Percentiles rank a stretch among this genome's conserved stretches.
Conservation (phyloP, 2,888 invertebrate species). For the Cyrtodaria siliqua region DNA sequence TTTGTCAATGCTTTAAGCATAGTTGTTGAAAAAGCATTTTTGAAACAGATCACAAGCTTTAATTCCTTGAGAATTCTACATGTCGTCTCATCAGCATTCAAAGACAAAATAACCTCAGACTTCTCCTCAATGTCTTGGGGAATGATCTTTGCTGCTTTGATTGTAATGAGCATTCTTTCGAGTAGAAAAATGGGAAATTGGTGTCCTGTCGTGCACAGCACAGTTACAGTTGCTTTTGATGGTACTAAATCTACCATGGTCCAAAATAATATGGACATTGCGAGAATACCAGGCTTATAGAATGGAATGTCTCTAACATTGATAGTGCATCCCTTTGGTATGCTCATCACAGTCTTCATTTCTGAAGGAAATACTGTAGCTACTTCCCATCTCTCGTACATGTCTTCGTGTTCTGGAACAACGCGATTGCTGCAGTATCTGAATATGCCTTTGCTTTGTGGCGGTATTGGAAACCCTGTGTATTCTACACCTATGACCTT, state of each 20-base stretch:
- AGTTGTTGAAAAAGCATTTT: neutral
- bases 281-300: constrained; percentile 14
- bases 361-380: constrained; percentile 3
- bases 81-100: neutral
- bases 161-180: neutral
- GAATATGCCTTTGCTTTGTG: neutral
- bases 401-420: neutral
- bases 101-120: neutral
- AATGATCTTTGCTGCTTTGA: neutral
- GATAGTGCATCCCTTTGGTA: constrained; percentile 2
- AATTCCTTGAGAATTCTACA: neutral
- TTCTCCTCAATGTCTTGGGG: neutral
- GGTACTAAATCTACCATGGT: constrained; percentile 4
- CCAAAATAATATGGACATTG: neutral
- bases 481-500: constrained; percentile 2
- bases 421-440: neutral
- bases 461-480: neutral
- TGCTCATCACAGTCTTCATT: neutral
- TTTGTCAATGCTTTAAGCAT: no score
- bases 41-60: neutral
- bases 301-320: neutral
- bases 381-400: neutral
- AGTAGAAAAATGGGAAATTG: neutral
- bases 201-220: neutral
- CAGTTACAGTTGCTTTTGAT: neutral